Percentiles rank a stretch among this genome's conserved stretches.
These are phyloP conservation scores for Notarius lentiginosus DNA, from an alignment of 2,113 vertebrate species.

Conservation along the genomic window DNA sequence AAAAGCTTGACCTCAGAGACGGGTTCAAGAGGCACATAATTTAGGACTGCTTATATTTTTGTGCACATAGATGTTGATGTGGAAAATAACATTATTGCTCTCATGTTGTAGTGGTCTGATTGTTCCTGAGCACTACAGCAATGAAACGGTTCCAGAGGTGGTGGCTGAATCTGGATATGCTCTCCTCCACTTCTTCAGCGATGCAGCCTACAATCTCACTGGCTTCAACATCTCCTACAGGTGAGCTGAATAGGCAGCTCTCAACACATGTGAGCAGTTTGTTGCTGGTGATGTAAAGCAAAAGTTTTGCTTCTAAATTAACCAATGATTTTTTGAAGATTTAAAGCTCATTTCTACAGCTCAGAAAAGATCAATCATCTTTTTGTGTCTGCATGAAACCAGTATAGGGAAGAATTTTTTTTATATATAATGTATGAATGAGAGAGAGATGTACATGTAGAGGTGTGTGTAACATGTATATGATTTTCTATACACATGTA, in stretches of 20 bases:
- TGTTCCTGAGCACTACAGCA: constrained; percentile 88
- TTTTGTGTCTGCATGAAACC: background rate
- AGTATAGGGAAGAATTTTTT: background rate
- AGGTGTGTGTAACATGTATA: too few species aligned
- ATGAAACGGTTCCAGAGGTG: constrained; percentile 91
- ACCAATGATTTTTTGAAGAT: background rate
- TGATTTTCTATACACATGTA: too few species aligned
- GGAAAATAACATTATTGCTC: background rate
- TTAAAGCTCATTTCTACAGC: background rate
- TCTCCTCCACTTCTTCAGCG: constrained; percentile 97
- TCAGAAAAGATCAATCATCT: background rate
- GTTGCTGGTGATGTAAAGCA: background rate
- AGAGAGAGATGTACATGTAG: too few species aligned
- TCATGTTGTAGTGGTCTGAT: constrained; percentile 85
- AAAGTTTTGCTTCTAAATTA: background rate
- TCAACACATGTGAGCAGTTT: background rate
- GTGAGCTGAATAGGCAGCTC: constrained; percentile 51
- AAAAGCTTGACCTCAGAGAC: too few species aligned
- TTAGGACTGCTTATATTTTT: too few species aligned
- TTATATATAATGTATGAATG: background rate
- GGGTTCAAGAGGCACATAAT: too few species aligned
- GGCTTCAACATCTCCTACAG: constrained; percentile 97
- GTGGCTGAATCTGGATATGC: constrained; percentile 87
- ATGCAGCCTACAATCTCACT: constrained; percentile 97
- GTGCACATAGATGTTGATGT: background rate